Evolutionary conservation across 1,140 invertebrate species (phyloP), one percentile per base, ranked within the genome.

Genomic region (Hycleus phaleratus): DNA sequence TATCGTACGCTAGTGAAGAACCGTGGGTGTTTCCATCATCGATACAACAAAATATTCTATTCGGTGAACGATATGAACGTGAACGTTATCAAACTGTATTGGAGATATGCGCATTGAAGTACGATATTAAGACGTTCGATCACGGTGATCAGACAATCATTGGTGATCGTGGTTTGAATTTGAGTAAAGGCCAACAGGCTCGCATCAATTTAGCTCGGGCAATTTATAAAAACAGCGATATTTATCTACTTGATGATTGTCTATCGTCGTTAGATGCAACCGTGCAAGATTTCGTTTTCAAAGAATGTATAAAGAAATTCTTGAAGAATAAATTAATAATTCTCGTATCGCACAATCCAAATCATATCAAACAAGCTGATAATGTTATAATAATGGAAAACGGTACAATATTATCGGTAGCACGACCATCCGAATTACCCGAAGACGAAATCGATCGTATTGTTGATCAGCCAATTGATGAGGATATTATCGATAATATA

Each of bases 121-220:
- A 62, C 18, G 67, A 68, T 40, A 62, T 68, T 24, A 58, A 61
- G 18, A 51, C 52, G 12, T 65, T 68, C 24, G 65, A 64, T 38
- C 62, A 59, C 11, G 84, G 87, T 18, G 91, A 93, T 66, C 78
- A 82, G 63, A 92, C 90, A 0, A 74, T 90, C n/a, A 86, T 94
- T 4, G 90, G 89, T 39, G 91, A 95, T 66, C 79, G 85, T 71
- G 91, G 91, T 46, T 79, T 84, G 10, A 84, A 83, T 26, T 72
- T 91, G 3, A 90, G 86, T 64, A 90, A 90, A 26, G 91, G 95
- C 45, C 95, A 97, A 74, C 87, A 91, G 65, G 92, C 94, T 0
- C 81, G 94, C 66, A 87, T 97, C 4, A 93, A 91, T 69, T 74
- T 95, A 39, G 92, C 92, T 0, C 81, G 91, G 53, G 84, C 90